Percentiles rank a stretch among this genome's conserved stretches.
phyloP scores from a whole-genome alignment of 2,113 vertebrate genomes.

The Pedionomus torquatus region DNA sequence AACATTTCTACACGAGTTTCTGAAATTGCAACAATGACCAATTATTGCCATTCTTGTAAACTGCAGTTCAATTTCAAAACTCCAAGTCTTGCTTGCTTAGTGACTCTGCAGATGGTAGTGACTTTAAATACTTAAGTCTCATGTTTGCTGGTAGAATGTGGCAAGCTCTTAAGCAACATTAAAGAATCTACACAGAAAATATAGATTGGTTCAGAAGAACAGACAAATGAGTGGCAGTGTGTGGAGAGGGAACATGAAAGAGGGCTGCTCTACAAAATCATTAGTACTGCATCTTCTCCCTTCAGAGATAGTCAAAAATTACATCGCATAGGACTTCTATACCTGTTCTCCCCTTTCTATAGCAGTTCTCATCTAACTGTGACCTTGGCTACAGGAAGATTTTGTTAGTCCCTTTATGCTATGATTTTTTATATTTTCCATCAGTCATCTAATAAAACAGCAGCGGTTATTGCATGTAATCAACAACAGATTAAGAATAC shows the following conservation, averaged over 20 bases:
- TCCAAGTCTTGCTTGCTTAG: not conserved
- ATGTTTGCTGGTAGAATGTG: not conserved
- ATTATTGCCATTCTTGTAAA: not conserved
- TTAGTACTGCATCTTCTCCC: not conserved
- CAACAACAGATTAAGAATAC: not conserved
- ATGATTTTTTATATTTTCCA: not conserved
- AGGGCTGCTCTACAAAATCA: not conserved
- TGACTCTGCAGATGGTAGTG: not conserved
- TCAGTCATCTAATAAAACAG: no score
- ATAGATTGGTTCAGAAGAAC: not conserved
- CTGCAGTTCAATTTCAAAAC: not conserved
- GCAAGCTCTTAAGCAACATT: not conserved
- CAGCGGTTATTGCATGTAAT: not conserved
- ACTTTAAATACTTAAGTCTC: not conserved
- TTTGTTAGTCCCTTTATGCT: not conserved
- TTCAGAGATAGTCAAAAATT: not conserved
- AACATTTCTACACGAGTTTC: not conserved
- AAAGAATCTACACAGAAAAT: not conserved
- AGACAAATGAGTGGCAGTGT: not conserved
- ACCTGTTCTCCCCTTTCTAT: no score
- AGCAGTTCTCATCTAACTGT: no score
- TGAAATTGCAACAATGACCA: not conserved
- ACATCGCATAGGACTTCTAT: not conserved
- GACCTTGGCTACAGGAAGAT: not conserved
- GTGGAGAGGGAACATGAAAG: not conserved